A percentile compares a stretch with the other conserved stretches of the same genome.
phyloP scores from a whole-genome alignment of 2,797 vertebrate genomes.

The Microctenopoma stevenorrisi region DNA sequence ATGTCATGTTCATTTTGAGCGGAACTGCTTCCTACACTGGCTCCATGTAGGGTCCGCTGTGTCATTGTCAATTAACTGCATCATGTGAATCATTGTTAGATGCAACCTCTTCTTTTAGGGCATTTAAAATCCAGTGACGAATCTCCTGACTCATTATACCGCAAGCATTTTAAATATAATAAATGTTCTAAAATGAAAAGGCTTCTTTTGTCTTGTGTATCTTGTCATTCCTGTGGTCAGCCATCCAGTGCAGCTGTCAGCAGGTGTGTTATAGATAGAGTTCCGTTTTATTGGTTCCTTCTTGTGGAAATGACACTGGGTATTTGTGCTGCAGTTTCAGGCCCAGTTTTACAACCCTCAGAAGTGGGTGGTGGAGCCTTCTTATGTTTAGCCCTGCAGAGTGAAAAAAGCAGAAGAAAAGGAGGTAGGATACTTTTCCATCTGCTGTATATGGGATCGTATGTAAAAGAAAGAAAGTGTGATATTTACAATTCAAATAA shows the following conservation, averaged over 20 bases:
- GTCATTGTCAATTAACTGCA: constrained; percentile 16
- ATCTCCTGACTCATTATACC: background rate
- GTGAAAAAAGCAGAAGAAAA: too few species aligned
- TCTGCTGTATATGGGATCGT: too few species aligned
- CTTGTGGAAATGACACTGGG: too few species aligned
- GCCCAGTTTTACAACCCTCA: too few species aligned
- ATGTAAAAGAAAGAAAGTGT: too few species aligned
- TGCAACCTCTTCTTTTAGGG: background rate
- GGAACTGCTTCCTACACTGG: constrained; percentile 5
- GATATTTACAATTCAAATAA: too few species aligned
- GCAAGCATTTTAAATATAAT: constrained; percentile 1
- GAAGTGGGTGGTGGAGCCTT: too few species aligned
- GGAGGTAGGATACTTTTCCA: too few species aligned
- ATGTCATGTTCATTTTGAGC: constrained; percentile 8
- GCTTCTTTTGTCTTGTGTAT: background rate
- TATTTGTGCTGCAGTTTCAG: too few species aligned
- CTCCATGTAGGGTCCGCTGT: background rate
- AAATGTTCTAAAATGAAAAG: background rate
- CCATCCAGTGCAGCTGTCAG: background rate
- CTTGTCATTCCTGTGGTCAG: background rate
- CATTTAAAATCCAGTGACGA: constrained; percentile 17
- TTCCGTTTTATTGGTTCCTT: background rate
- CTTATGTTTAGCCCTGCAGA: too few species aligned
- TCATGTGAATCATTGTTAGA: constrained; percentile 33
- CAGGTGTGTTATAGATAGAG: background rate